Evolutionary conservation across 2,113 vertebrate species (phyloP).

Genomic region (Heliornis fulica): DNA sequence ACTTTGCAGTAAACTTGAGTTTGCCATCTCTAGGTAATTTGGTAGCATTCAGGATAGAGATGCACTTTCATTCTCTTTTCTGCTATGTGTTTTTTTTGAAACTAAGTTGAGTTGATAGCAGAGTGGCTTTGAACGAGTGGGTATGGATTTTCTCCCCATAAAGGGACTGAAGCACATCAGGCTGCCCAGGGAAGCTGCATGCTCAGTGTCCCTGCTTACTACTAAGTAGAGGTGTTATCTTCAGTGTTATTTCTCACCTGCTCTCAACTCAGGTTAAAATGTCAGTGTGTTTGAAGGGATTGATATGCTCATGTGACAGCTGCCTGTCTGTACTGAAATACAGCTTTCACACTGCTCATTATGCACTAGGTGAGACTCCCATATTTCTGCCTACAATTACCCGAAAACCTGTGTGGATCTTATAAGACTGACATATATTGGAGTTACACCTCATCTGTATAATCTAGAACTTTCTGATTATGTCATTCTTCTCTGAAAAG

Average conservation of each 20-base stretch:
- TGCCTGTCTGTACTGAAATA: background rate
- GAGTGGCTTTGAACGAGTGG: background rate
- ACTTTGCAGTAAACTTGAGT: background rate
- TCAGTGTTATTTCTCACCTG: background rate
- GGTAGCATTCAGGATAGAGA: background rate
- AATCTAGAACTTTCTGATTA: background rate
- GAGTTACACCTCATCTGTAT: background rate
- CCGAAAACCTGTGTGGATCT: background rate
- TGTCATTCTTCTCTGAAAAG: background rate
- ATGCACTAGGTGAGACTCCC: background rate
- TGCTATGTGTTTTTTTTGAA: fast-evolving
- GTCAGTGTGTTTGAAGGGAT: background rate
- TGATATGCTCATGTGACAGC: background rate
- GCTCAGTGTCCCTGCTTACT: background rate
- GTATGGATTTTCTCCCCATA: background rate
- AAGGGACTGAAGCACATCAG: background rate
- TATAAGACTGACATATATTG: background rate
- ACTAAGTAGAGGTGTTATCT: background rate
- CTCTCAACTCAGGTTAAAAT: background rate
- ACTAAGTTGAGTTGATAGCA: background rate
- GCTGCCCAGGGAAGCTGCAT: background rate
- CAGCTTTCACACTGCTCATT: background rate
- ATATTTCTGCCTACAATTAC: background rate
- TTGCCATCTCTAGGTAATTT: background rate
- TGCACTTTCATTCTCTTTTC: background rate